These are phyloP conservation scores for Anguilla japonica DNA, from an alignment of 2,113 vertebrate species.

Conservation along the genomic window DNA sequence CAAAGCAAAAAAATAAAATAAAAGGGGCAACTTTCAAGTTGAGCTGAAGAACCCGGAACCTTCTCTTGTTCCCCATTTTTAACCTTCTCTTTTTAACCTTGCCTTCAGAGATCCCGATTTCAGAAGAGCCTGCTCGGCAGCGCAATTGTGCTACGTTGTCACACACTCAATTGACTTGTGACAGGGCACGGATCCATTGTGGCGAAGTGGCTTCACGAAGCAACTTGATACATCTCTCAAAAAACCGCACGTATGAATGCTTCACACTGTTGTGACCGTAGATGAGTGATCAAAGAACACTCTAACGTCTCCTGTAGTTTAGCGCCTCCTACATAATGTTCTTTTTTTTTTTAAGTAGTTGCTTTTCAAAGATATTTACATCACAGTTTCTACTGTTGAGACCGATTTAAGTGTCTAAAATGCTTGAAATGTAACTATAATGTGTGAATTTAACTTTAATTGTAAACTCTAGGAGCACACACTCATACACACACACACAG, in stretches of 20 bases:
- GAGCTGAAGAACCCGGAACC: constrained; percentile 56
- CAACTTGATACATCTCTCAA: background rate
- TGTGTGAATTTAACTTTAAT: no score
- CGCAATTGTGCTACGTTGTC: background rate
- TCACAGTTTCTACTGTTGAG: no score
- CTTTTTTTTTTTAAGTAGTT: no score
- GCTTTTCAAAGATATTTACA: background rate
- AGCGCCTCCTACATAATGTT: no score
- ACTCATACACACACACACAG: background rate
- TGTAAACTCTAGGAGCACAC: background rate
- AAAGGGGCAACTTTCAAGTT: constrained; percentile 61
- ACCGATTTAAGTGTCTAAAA: no score
- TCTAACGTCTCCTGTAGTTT: no score
- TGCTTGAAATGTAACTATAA: no score
- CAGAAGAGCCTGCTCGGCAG: constrained; percentile 3
- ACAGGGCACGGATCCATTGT: background rate
- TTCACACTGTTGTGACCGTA: background rate
- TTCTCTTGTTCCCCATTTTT: constrained; percentile 51
- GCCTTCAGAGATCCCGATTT: background rate
- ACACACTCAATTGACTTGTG: constrained; percentile 8
- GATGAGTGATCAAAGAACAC: background rate
- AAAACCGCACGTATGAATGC: background rate
- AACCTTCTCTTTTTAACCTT: constrained; percentile 35
- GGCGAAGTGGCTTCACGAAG: background rate
- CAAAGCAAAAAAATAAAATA: constrained; percentile 54